Percentiles rank a stretch among this genome's conserved stretches.
phyloP scores from a whole-genome alignment of 2,113 vertebrate species.

The Silurus meridionalis region DNA sequence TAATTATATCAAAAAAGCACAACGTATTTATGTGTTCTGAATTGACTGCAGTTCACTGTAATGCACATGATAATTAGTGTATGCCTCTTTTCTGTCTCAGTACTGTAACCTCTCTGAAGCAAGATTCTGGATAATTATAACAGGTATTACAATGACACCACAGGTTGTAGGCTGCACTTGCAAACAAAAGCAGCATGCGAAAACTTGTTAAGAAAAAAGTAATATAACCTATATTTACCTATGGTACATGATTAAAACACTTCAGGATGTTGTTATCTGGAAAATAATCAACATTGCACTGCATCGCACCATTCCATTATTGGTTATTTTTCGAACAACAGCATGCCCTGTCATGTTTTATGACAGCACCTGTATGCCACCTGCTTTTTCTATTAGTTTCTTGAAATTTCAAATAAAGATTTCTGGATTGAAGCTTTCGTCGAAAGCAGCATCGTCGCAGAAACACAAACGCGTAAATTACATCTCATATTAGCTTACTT shows the following conservation, averaged over 20 bases:
- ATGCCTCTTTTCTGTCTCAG: not conserved
- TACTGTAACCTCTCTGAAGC: not conserved
- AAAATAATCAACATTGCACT: not conserved
- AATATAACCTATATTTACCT: not conserved
- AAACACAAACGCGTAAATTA: constrained; percentile 38
- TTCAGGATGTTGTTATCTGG: not conserved
- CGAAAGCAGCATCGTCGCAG: constrained; percentile 29
- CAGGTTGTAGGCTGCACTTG: not conserved
- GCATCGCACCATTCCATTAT: not conserved
- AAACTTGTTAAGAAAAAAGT: not conserved
- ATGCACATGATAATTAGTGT: not conserved
- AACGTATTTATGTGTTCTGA: not conserved
- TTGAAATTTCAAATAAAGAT: constrained; percentile 29
- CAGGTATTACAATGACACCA: not conserved
- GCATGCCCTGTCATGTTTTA: not conserved
- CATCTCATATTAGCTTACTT: constrained; percentile 47
- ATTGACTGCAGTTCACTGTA: not conserved
- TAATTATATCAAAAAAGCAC: not conserved
- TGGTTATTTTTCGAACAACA: not conserved
- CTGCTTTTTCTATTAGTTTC: constrained; percentile 35
- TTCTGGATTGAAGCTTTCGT: constrained; percentile 4
- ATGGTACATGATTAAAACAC: not conserved
- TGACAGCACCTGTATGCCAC: constrained; percentile 26
- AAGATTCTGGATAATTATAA: not conserved
- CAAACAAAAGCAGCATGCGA: not conserved